Percentiles rank a stretch among this genome's conserved stretches.
phyloP scores from a whole-genome alignment of 2,113 vertebrate species.

The Percina caprodes region DNA sequence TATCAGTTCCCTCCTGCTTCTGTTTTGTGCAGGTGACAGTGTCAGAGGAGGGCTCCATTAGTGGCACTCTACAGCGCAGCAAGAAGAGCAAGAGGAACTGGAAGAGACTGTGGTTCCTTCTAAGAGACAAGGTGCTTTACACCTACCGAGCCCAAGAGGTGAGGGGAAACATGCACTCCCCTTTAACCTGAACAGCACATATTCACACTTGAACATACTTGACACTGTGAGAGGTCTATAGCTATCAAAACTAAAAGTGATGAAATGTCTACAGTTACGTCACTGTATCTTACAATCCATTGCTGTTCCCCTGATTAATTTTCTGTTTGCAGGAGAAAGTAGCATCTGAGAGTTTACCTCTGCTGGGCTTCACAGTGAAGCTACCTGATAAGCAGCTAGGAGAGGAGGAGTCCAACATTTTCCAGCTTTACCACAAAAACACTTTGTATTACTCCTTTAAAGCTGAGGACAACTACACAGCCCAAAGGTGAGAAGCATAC shows the following conservation, averaged over 20 bases:
- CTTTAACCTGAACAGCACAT: constrained; percentile 66
- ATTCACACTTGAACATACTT: constrained; percentile 25
- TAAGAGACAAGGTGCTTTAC: constrained; percentile 99
- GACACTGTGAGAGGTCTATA: neutral
- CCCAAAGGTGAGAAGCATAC: constrained; percentile 87
- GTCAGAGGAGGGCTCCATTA: constrained; percentile 90
- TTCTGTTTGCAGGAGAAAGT: constrained; percentile 89
- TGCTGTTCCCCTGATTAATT: neutral
- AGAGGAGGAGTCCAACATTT: constrained; percentile 84
- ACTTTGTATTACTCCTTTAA: constrained; percentile 95
- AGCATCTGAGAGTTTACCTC: constrained; percentile 93
- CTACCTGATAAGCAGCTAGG: constrained; percentile 86
- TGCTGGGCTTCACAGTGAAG: constrained; percentile 94
- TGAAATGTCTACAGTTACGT: neutral
- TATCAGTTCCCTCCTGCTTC: neutral
- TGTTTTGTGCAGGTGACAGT: constrained; percentile 86
- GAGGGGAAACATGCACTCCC: constrained; percentile 82
- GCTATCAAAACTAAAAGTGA: neutral
- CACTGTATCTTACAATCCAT: neutral
- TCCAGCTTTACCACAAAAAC: constrained; percentile 98
- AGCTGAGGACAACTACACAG: constrained; percentile 89
- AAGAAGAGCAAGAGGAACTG: constrained; percentile 95
- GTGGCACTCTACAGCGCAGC: constrained; percentile 91
- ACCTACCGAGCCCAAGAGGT: constrained; percentile 94
- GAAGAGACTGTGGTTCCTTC: constrained; percentile 98